Percentiles rank a stretch among this genome's conserved stretches.
Conservation (phyloP, 1,140 invertebrate species). For the Cryptotermes secundus region DNA sequence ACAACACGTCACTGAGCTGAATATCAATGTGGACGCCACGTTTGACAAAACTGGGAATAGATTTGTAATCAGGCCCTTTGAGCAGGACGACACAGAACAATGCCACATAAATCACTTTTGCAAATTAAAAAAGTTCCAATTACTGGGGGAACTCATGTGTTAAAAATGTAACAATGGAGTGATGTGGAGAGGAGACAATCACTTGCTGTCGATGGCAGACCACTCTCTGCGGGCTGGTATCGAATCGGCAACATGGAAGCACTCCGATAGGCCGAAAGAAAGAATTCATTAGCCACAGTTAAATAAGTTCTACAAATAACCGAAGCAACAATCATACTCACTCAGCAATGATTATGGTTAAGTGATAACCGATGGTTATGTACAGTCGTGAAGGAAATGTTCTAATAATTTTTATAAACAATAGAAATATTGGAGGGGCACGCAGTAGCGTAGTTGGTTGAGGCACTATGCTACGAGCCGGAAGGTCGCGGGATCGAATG, state of each 20-base stretch:
- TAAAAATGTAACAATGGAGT: constrained; percentile 5
- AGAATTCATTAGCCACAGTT: neutral
- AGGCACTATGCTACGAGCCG: too few relatives aligned
- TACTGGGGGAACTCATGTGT: constrained; percentile 5
- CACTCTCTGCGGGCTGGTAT: neutral
- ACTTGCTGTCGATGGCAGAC: neutral
- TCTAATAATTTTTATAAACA: too few relatives aligned
- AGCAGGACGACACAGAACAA: neutral
- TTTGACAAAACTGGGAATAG: neutral
- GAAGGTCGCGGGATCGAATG: too few relatives aligned
- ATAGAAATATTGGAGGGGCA: too few relatives aligned
- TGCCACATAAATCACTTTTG: constrained; percentile 16
- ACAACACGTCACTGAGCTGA: neutral
- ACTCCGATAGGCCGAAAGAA: neutral
- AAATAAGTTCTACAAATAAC: constrained; percentile 15
- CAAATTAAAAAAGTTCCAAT: constrained; percentile 20
- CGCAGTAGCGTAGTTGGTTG: too few relatives aligned
- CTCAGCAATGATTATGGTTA: neutral
- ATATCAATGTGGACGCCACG: neutral
- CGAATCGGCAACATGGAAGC: neutral
- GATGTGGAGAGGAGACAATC: neutral
- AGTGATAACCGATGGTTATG: too few relatives aligned
- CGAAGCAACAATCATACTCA: neutral
- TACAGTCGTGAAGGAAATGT: too few relatives aligned
- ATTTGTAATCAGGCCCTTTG: neutral